Base-by-base conservation (phyloP, 2,888 invertebrate species). In the Acheta domesticus region DNA sequence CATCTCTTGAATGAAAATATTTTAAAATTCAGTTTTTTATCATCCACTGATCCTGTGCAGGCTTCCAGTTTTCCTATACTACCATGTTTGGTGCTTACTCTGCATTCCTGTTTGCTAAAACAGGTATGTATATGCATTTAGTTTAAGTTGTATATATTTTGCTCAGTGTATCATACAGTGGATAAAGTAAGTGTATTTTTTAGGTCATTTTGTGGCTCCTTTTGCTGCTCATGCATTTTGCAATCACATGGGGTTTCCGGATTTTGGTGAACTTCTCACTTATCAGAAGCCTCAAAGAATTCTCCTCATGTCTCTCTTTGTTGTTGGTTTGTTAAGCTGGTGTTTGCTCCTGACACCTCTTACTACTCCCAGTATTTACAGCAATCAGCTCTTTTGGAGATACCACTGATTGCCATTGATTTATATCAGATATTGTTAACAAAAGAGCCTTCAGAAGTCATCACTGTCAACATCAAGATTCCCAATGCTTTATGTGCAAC, bases 191-290 rank as follows among this genome's bases (percentile, higher is more conserved):
- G 36, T 36, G 8, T n/a, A 62, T 79, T 79, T 87, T 88, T 48
- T 88, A 91, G 96, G 97, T 73, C 97, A 98, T 86, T 92, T 98
- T 84, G 89, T 93, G 21, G 95, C 97, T 1, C 95, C 96, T 4
- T 91, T 97, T 83, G 87, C 96, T 20, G 96, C 94, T 2, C 98
- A 98, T 87, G 93, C 96, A 50, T 97, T 97, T 87, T 98, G 98
- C 87, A 98, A 98, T 87, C 95, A 96, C 87, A 97, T 98, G 96
- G 98, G 98, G 12, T 94, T 98, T 85, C 98, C 98, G 0, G 95
- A 97, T 86, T 89, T 98, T 82, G 89, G 90, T 4, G 96, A 94
- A 85, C 87, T 94, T 5, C 85, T 90, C 81, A 89, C 89, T 36
- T 91, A 91, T 84, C 87, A 89, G 83, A 88, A 89, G 81, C 88